phyloP scores from a whole-genome alignment of 2,888 invertebrate species.

The Spodoptera littoralis region DNA sequence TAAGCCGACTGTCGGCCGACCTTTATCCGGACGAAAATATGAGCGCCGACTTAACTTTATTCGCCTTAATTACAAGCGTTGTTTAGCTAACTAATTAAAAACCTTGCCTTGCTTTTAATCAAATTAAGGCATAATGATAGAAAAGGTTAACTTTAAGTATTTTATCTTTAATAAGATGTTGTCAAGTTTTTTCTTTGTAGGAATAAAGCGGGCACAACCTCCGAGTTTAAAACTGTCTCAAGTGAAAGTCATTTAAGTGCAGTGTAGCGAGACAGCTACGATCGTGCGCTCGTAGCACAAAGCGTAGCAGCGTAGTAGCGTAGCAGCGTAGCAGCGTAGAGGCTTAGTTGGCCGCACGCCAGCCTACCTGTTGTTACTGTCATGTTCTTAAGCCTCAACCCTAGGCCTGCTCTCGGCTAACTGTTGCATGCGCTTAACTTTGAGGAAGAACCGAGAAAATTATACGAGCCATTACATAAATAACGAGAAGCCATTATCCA shows the following conservation, averaged over 20 bases:
- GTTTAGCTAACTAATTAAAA: conserved; percentile 53
- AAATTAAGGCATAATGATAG: conserved; percentile 45
- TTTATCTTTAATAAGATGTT: conserved; percentile 24
- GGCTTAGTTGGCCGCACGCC: conserved; percentile 78
- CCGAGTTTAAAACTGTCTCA: conserved; percentile 60
- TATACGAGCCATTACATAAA: conserved; percentile 34
- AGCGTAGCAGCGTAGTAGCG: conserved; percentile 69
- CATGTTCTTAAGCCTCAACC: conserved; percentile 69
- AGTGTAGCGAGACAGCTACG: conserved; percentile 62
- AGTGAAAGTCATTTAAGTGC: conserved; percentile 67
- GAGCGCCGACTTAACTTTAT: conserved; percentile 49
- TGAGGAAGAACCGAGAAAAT: conserved; percentile 57
- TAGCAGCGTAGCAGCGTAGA: conserved; percentile 69
- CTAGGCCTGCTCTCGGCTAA: conserved; percentile 60
- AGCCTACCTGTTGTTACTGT: conserved; percentile 85
- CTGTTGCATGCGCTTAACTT: conserved; percentile 65
- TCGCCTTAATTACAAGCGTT: conserved; percentile 53
- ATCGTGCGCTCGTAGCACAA: conserved; percentile 72
- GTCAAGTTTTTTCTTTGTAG: conserved; percentile 24
- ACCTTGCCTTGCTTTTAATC: conserved; percentile 48
- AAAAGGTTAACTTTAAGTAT: conserved; percentile 45
- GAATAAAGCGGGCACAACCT: conserved; percentile 43
- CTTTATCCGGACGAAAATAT: conserved; percentile 48
- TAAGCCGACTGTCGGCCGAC: conserved; percentile 38
- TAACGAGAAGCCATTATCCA: conserved; percentile 40